These are phyloP conservation scores for Bombus superbus DNA, from an alignment of 1,140 invertebrate species.

Conservation along the genomic window DNA sequence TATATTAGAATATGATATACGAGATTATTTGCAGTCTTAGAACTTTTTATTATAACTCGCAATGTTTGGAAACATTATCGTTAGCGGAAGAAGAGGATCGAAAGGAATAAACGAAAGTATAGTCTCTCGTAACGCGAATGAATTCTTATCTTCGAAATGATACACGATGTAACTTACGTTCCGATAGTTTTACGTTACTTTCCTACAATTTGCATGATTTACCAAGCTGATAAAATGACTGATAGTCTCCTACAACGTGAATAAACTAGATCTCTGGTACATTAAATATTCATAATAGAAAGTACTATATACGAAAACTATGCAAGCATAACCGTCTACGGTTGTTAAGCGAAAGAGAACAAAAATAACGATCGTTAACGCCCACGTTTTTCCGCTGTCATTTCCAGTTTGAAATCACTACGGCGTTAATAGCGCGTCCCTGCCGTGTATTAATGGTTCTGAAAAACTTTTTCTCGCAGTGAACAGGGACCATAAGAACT, in stretches of 20 bases:
- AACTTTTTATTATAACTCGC: no score
- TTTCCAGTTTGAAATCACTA: neutral
- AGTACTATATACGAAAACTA: conserved; percentile 22
- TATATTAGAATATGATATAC: no score
- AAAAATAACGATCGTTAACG: neutral
- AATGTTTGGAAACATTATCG: no score
- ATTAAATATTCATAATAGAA: conserved; percentile 37
- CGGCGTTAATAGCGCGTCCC: neutral
- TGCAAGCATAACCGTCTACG: neutral
- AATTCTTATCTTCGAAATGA: neutral
- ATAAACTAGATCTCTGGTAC: conserved; percentile 4
- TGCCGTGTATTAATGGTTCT: neutral
- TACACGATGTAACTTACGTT: neutral
- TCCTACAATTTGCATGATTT: neutral
- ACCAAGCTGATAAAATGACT: neutral
- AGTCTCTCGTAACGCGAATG: neutral
- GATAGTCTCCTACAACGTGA: neutral
- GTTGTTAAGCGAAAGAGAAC: conserved; percentile 7
- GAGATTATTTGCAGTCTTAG: no score
- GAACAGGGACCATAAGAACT: neutral
- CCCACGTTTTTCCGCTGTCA: neutral
- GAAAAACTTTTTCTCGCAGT: neutral
- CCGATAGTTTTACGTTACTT: neutral
- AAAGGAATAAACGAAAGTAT: neutral
- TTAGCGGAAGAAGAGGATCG: neutral